Conservation (phyloP, 2,888 invertebrate genomes). For the Tachystola acroxantha region DNA sequence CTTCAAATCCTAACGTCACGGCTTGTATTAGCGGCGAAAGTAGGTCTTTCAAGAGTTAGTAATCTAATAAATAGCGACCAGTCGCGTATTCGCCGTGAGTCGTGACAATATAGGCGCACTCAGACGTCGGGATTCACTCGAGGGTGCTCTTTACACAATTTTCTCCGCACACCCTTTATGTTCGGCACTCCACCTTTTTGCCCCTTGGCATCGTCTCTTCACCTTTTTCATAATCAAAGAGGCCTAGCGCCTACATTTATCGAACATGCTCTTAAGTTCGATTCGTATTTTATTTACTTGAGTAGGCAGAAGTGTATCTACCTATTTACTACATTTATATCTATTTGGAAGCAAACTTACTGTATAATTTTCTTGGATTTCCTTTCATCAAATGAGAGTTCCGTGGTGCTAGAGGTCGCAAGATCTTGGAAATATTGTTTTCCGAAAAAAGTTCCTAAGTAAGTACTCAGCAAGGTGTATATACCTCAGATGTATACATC, state of each 20-base stretch:
- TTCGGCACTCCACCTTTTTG: constrained; percentile 48
- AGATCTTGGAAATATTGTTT: too few relatives aligned
- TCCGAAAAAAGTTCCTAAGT: too few relatives aligned
- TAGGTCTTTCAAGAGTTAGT: too few relatives aligned
- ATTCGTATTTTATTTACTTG: constrained; percentile 27
- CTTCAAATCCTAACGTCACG: too few relatives aligned
- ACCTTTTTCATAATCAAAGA: constrained; percentile 63
- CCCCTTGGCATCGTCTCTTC: constrained; percentile 50
- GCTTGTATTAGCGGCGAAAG: too few relatives aligned
- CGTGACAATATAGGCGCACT: constrained; percentile 51
- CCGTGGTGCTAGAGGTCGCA: too few relatives aligned
- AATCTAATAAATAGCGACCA: constrained; percentile 33
- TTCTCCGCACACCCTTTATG: constrained; percentile 46
- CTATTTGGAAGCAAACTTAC: too few relatives aligned
- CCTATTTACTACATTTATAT: too few relatives aligned
- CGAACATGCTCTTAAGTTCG: constrained; percentile 39
- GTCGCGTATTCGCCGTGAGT: constrained; percentile 31
- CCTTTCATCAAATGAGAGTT: too few relatives aligned
- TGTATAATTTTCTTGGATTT: too few relatives aligned
- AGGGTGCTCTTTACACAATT: constrained; percentile 57
- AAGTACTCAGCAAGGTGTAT: too few relatives aligned
- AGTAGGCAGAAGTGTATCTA: not conserved
- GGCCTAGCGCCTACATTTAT: constrained; percentile 52
- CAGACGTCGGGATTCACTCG: constrained; percentile 44
- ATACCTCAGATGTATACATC: too few relatives aligned